Conservation (phyloP, 1,140 invertebrate genomes). For the Cryptotermes secundus region DNA sequence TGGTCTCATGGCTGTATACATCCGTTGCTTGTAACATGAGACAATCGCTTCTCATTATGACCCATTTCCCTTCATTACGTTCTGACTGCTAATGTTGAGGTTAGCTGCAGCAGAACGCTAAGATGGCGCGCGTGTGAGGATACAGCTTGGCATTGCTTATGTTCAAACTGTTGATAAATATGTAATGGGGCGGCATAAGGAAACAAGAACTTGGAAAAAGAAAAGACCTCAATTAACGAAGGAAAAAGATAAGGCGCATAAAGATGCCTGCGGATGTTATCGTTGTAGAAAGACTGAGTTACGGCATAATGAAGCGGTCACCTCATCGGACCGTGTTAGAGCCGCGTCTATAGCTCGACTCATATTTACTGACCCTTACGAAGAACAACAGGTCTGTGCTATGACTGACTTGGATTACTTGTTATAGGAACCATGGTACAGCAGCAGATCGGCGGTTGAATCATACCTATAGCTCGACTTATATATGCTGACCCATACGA, state of each 20-base stretch:
- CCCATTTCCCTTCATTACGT: neutral
- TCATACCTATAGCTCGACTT: no score
- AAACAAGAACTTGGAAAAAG: slow-evolving; percentile 7
- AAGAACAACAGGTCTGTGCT: no score
- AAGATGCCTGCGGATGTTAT: slow-evolving; percentile 32
- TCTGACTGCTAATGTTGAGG: no score
- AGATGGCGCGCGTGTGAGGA: neutral
- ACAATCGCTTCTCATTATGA: neutral
- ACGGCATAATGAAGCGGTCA: slow-evolving; percentile 34
- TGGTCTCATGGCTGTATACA: no score
- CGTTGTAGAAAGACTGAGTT: slow-evolving; percentile 29
- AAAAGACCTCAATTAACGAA: slow-evolving; percentile 25
- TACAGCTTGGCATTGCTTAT: neutral
- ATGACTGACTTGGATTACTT: no score
- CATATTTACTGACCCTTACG: neutral
- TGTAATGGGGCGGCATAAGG: slow-evolving; percentile 22
- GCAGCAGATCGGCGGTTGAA: no score
- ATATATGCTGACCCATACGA: no score
- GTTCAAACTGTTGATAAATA: slow-evolving; percentile 27
- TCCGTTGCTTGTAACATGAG: no score
- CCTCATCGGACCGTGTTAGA: neutral
- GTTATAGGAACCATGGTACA: no score
- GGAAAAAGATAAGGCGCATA: slow-evolving; percentile 12
- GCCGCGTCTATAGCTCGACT: neutral
- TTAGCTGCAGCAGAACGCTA: neutral